Evolutionary conservation across 2,888 invertebrate genomes (phyloP), one percentile per base, ranked within the genome.

Genomic region (Catocala nupta): DNA sequence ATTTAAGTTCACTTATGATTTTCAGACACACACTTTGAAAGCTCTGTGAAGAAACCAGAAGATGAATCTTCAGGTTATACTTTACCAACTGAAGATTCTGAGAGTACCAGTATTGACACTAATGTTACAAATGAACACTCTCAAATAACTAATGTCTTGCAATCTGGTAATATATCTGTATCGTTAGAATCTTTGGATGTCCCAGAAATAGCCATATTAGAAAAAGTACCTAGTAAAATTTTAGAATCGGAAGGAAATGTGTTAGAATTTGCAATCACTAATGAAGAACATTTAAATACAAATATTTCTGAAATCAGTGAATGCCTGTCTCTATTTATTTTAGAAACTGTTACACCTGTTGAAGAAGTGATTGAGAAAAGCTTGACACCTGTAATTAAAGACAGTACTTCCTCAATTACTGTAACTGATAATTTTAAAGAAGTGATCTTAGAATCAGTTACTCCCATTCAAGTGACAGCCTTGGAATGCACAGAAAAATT

Each of bases 1-100:
- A 58, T 54, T 62, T 8, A 68, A 55, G 53, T 25, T 58, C 16
- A 48, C 33, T 47, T 62, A 56, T 34, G 49, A 64, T 66, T 73
- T 70, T 67, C 70, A 68, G 71, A 63, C 50, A 61, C 33, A 59
- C 11, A 49, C 36, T 58, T 55, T 58, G 47, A 62, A 60, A 58
- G 16, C 53, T 9, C 45, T 13, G 34, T 47, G 59, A 47, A 33
- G 36, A 52, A 10, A 52, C 39, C 54, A n/a, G 61, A 71, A 59
- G 59, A 70, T 39, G 25, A 49, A 25, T 1, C 5, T 25, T 5
- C 11, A 33, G 33, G 10, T 49, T 9, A 34, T n/a, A 49, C 33
- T 49, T 49, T 49, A 34, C 7, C 11, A 47, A 5, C 11, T 25
- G 16, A 25, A 9, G 48, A 49, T 11, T n/a, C 25, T 48, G 25